Conservation (phyloP, 1,140 invertebrate genomes). For the Diabrotica virgifera region DNA sequence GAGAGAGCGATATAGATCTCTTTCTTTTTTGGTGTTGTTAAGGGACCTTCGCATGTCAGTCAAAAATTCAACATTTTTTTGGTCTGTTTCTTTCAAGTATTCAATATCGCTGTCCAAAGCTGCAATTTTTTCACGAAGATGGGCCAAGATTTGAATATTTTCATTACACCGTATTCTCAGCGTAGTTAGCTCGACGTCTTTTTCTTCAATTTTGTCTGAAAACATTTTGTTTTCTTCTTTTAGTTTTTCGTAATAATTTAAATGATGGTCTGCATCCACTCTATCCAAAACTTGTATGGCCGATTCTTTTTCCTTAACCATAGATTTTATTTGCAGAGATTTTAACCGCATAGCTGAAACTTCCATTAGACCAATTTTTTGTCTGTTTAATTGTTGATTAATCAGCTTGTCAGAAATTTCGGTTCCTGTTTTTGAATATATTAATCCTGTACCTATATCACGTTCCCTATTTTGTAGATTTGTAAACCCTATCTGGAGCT, state of each 20-base stretch:
- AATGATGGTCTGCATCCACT: constrained; percentile 33
- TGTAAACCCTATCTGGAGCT: constrained; percentile 27
- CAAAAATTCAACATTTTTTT: not conserved
- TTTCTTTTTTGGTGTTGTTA: constrained; percentile 20
- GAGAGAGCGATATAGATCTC: constrained; percentile 19
- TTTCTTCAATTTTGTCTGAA: constrained; percentile 46
- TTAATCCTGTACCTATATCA: constrained; percentile 36
- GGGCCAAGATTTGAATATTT: constrained; percentile 42
- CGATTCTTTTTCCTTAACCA: constrained; percentile 29
- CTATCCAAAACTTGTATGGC: constrained; percentile 26
- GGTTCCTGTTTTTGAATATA: constrained; percentile 40
- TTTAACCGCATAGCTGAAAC: constrained; percentile 30
- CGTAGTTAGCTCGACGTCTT: constrained; percentile 40
- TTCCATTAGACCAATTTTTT: constrained; percentile 28
- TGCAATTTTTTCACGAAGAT: constrained; percentile 42
- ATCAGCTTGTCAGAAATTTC: constrained; percentile 39
- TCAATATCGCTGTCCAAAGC: constrained; percentile 24
- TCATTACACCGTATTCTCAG: constrained; percentile 37
- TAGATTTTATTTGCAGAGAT: constrained; percentile 30
- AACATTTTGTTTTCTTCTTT: constrained; percentile 43
- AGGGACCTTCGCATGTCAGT: constrained; percentile 7
- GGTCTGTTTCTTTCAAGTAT: constrained; percentile 13
- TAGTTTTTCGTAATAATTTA: constrained; percentile 43
- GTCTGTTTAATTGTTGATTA: constrained; percentile 27
- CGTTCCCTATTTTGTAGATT: constrained; percentile 29